phyloP scores from a whole-genome alignment of 1,140 invertebrate species.

The Trinorchestia longiramus region DNA sequence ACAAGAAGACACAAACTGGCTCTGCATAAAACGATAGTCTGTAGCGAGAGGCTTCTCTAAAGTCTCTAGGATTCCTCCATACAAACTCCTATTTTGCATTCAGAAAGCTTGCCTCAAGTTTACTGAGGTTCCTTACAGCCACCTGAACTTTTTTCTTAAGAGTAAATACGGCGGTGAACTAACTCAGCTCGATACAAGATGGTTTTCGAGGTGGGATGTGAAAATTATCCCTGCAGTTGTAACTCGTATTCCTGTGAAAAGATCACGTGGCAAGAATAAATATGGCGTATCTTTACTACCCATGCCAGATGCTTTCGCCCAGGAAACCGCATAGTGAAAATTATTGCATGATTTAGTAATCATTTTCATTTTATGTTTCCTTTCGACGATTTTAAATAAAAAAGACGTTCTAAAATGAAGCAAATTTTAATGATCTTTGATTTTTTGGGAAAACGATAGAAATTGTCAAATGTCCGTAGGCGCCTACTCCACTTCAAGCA shows the following conservation, averaged over 20 bases:
- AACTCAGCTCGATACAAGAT: background rate
- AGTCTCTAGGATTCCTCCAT: background rate
- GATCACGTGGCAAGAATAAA: background rate
- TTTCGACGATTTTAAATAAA: background rate
- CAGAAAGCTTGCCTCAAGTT: background rate
- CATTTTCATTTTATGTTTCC: background rate
- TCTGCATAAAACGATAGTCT: background rate
- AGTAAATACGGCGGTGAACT: background rate
- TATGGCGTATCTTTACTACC: background rate
- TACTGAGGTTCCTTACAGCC: background rate
- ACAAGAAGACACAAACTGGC: background rate
- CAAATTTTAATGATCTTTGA: background rate
- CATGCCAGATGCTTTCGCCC: background rate
- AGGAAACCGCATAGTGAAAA: background rate
- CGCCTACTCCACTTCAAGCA: no score
- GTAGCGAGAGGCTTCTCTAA: background rate
- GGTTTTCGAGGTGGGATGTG: background rate
- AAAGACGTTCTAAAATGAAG: background rate
- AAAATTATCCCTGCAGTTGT: background rate
- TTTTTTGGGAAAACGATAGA: no score
- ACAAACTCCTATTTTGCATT: constrained; percentile 1
- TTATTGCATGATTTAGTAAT: background rate
- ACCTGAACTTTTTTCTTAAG: background rate
- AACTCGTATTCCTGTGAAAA: background rate
- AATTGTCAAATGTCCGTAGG: no score